These are phyloP conservation scores for Noctua comes DNA, from an alignment of 2,888 invertebrate species.

Conservation along the genomic window DNA sequence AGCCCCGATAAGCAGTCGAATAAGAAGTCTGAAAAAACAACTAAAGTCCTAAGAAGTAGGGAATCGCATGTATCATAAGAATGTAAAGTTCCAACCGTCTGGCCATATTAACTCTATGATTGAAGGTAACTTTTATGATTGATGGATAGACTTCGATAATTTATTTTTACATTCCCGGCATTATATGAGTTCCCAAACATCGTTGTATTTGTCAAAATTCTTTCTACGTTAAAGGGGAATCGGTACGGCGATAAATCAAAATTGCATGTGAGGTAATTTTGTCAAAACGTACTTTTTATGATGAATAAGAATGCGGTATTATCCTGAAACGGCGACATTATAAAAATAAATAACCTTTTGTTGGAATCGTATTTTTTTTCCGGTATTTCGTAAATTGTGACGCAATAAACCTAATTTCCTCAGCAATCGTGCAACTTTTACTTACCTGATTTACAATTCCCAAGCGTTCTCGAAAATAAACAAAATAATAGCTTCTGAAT, in stretches of 20 bases:
- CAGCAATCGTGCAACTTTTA: conserved; percentile 30
- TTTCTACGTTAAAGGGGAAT: conserved; percentile 44
- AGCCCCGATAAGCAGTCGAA: neutral
- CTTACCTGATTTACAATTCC: conserved; percentile 25
- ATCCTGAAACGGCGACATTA: conserved; percentile 30
- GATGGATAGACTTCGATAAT: conserved; percentile 67
- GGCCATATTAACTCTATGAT: conserved; percentile 56
- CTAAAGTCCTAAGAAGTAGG: neutral
- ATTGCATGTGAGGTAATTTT: conserved; percentile 59
- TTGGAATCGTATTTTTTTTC: conserved; percentile 27
- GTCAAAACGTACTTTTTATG: conserved; percentile 57
- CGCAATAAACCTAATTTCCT: conserved; percentile 24
- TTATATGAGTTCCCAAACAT: conserved; percentile 54
- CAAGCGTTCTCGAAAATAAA: conserved; percentile 40
- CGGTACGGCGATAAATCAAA: conserved; percentile 54
- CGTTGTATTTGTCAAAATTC: conserved; percentile 50
- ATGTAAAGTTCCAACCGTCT: conserved; percentile 43
- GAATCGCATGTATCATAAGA: conserved; percentile 21
- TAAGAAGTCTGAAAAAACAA: neutral
- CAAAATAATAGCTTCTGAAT: conserved; percentile 50
- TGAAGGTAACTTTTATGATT: conserved; percentile 65
- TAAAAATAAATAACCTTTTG: conserved; percentile 39
- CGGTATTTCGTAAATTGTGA: conserved; percentile 4
- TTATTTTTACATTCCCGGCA: conserved; percentile 62
- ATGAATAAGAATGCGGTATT: conserved; percentile 43